Base-by-base conservation (phyloP, 2,888 invertebrate genomes). In the Pandemis heparana region DNA sequence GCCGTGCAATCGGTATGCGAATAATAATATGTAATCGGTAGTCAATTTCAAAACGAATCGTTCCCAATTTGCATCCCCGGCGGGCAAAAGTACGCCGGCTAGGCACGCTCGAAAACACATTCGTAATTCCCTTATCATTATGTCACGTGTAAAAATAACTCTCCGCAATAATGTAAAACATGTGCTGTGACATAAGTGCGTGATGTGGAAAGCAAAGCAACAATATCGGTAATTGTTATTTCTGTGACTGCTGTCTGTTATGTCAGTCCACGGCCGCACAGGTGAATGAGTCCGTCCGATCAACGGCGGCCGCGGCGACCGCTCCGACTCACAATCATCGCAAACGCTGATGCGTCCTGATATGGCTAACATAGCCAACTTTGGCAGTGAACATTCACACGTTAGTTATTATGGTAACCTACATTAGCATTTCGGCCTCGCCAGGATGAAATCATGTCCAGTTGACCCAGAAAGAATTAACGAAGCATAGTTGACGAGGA, bases 151-250 rank as follows among this genome's bases (percentile, higher is more conserved):
- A 63, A 23, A 63, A 23, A 46, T 46, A 61, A 46, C 43, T 23
- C 8, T 23, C 23, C 43, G 14, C 43, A 63, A 62, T 32, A 63
- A 46, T 14, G 7, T 14, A 16, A 16, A 39, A 46, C 63, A 46
- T 63, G 23, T 46, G 63, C 23, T 14, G 43, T 46, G 62, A 18
- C 43, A 63, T 43, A 38, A 43, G 6, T 63, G 63, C 6, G 63
- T 63, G 43, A 63, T 63, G 43, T 63, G 46, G 46, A 63, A 63
- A 63, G 62, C 23, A 63, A 63, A 63, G 62, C 23, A 63, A 46
- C 63, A 8, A 14, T 23, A 23, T 23, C 14, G 46, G 43, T 14
- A 43, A 23, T 46, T 43, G 43, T 23, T 23, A 23, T 14, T 43
- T 62, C n/a, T 46, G 10, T 56, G 56, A 18, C 56, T 10, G 56